Base-by-base conservation (phyloP, 2,888 invertebrate genomes). In the Dendrolimus houi region DNA sequence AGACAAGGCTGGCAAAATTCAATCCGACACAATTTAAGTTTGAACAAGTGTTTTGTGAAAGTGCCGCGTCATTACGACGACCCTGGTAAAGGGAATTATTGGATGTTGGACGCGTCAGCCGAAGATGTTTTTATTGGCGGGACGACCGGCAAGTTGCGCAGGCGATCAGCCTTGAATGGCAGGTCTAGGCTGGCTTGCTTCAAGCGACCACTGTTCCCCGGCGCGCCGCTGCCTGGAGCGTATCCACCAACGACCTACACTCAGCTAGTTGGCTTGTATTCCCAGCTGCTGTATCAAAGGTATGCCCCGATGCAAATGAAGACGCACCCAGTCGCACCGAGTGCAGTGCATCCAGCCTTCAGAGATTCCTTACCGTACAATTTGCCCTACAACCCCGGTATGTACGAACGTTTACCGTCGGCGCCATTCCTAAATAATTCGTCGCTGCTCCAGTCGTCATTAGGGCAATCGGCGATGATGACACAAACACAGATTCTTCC, bases 1-100 rank as follows among this genome's bases (percentile, higher is more conserved):
- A 96, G 98, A 66, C 98, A 99, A 76, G 99, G 99, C 53, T 99
- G 99, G 99, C 99, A 99, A 85, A 99, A 99, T 85, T 98, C 98
- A 1, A 99, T 99, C 69, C 92, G 99, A 6, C 99, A 99, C 90
- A 99, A 99, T 85, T 92, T 99, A 8, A 98, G 97, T 70, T 91
- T 99, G 69, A 99, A 99, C 91, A 99, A 99, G 92, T 99, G 99
- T 81, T 99, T 99, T 83, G 97, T 99, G 63, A 99, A 99, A 91
- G 97, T 98, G 63, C 97, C 98, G 3, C 93, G 99, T 0, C 98
- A 98, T 77, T 99, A 99, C 88, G 99, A 99, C 86, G 99, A 99
- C 83, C 99, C 99, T 0, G 99, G 99, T 6, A 99, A 99, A 85
- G 99, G 99, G 0, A 99, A 99, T 90, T 99, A 99, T 90, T 99